Conservation (phyloP, 2,113 vertebrate genomes). For the Hypanus sabinus region DNA sequence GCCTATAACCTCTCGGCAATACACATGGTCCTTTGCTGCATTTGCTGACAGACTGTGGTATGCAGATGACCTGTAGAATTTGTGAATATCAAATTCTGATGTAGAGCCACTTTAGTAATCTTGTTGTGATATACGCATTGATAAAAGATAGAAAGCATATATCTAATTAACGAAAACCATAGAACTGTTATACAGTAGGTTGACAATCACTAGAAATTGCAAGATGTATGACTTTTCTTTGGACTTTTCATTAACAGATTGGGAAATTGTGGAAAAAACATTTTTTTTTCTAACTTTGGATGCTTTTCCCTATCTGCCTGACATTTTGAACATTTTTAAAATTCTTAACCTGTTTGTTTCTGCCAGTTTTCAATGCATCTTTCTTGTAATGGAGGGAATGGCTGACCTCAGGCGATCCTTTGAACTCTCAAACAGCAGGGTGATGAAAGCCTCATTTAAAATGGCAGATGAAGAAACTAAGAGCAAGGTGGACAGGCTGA, state of each 20-base stretch:
- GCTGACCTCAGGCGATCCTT: too few relatives aligned
- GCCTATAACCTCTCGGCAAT: not conserved
- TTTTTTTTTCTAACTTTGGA: too few relatives aligned
- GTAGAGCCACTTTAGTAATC: not conserved
- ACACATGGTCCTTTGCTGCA: not conserved
- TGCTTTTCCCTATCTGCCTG: too few relatives aligned
- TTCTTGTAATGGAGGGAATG: too few relatives aligned
- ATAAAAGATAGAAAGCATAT: not conserved
- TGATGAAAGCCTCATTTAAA: too few relatives aligned
- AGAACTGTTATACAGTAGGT: not conserved
- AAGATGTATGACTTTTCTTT: not conserved
- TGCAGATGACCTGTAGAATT: not conserved
- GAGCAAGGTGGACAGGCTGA: too few relatives aligned
- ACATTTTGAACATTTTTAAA: too few relatives aligned
- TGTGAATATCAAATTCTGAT: not conserved
- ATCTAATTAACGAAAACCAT: not conserved
- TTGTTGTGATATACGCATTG: not conserved
- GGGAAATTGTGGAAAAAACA: not conserved
- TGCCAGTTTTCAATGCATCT: too few relatives aligned
- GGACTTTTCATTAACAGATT: not conserved
- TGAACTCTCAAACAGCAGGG: too few relatives aligned
- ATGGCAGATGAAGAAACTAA: too few relatives aligned
- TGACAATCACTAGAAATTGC: not conserved
- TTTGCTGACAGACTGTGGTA: not conserved
- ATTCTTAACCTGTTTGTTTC: too few relatives aligned